phyloP scores from a whole-genome alignment of 2,888 invertebrate genomes.

The Neoascia interrupta region DNA sequence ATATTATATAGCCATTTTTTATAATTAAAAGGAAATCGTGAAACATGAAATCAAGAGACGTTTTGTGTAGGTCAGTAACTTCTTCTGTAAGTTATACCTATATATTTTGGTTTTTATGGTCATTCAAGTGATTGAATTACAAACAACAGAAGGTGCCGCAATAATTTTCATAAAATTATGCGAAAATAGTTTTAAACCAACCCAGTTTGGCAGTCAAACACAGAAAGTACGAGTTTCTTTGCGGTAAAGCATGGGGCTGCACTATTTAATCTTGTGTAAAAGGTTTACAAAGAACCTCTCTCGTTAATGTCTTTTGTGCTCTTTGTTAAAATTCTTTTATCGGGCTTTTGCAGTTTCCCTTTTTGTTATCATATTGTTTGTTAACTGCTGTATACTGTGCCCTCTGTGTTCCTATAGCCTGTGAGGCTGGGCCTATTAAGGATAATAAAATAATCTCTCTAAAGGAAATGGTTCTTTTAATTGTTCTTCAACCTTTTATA shows the following conservation, averaged over 20 bases:
- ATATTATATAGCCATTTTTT: slow-evolving; percentile 17
- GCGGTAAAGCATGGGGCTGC: too few species aligned
- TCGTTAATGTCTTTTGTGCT: slow-evolving; percentile 4
- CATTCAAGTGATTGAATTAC: too few species aligned
- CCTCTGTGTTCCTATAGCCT: background rate
- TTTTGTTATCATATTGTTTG: slow-evolving; percentile 46
- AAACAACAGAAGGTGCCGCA: too few species aligned
- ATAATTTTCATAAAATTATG: too few species aligned
- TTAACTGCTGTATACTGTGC: slow-evolving; percentile 34
- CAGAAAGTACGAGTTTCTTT: too few species aligned
- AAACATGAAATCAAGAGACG: slow-evolving; percentile 15
- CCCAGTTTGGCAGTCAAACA: too few species aligned
- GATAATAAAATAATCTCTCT: slow-evolving; percentile 59
- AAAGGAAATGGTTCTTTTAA: slow-evolving; percentile 60
- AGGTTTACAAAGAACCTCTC: background rate
- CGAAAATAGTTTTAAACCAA: too few species aligned
- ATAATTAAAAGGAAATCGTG: slow-evolving; percentile 15
- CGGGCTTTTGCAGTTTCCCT: slow-evolving; percentile 39
- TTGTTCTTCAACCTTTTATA: slow-evolving; percentile 62
- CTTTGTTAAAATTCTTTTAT: slow-evolving; percentile 51
- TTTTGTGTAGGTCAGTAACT: too few species aligned
- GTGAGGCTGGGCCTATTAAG: slow-evolving; percentile 36
- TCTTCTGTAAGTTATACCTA: too few species aligned
- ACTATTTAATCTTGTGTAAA: slow-evolving; percentile 10
- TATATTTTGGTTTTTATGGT: too few species aligned